These are phyloP conservation scores for Campoplex nolae DNA, from an alignment of 2,888 invertebrate genomes.

Conservation along the genomic window DNA sequence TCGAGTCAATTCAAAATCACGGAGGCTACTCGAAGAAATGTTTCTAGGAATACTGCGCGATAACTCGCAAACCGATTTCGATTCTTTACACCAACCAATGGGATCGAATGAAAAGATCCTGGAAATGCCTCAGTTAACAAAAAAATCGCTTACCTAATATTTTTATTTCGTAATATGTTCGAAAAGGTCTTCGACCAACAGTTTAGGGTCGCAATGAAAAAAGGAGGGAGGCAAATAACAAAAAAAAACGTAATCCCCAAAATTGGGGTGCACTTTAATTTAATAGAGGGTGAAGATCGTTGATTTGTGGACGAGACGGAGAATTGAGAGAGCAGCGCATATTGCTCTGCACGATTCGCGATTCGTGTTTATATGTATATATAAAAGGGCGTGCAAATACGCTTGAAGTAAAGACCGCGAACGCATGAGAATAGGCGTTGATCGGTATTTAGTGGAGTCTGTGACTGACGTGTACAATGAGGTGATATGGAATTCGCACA, in stretches of 20 bases:
- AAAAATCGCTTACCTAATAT: neutral
- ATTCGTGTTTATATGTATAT: neutral
- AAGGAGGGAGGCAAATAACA: conserved; percentile 18
- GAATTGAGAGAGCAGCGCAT: conserved; percentile 57
- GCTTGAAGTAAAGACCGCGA: conserved; percentile 61
- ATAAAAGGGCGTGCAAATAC: conserved; percentile 49
- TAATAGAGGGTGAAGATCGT: conserved; percentile 76
- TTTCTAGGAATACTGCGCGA: neutral
- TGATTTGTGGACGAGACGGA: conserved; percentile 54
- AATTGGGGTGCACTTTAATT: conserved; percentile 83
- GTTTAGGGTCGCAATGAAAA: neutral
- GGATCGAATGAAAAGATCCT: too few relatives aligned
- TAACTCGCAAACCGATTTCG: neutral
- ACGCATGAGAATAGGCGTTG: conserved; percentile 71
- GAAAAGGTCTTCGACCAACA: neutral
- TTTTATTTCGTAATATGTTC: neutral
- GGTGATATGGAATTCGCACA: conserved; percentile 70
- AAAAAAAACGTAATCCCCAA: conserved; percentile 61
- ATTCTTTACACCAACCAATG: neutral
- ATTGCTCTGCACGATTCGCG: conserved; percentile 31
- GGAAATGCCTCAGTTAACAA: too few relatives aligned
- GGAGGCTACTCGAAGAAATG: neutral
- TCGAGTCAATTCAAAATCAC: conserved; percentile 39
- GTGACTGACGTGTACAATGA: conserved; percentile 81
- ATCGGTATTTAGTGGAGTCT: conserved; percentile 84